Base-by-base conservation (phyloP, 2,888 invertebrate species). In the Callyntrura guangdongensis region DNA sequence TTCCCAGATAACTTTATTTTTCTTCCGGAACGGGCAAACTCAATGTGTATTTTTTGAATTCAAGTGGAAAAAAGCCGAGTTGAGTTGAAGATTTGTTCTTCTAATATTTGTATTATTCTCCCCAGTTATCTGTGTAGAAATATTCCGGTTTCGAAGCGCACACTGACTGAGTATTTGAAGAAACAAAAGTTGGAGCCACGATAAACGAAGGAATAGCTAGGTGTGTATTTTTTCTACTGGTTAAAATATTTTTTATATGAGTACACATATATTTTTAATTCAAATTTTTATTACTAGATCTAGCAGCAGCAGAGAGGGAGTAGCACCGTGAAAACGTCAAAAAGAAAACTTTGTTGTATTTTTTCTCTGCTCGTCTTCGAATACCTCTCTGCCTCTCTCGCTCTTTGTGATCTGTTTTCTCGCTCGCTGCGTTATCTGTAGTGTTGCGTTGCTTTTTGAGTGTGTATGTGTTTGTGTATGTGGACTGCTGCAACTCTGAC, bases 111-210 rank as follows among this genome's bases (percentile, higher is more conserved):
- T 36, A 4, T 36, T 20, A 22, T 64, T 36, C 6, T 6, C 2
- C 36, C 36, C 36, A 6, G 22, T 64, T 25, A 6, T 64, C 27
- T 25, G 27, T 69, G 9, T 9, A n/a, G n/a, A 3, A 8, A 45
- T 45, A 8, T 64, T 69, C 20, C 1, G 25, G n/a, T n/a, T 22
- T 53, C 14, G 25, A 92, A 88, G 88, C 92, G 86, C 88, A 89
- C 81, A 6, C 36, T 79, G 69, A 56, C 64, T 82, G 91, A 90
- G 82, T 86, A 86, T 82, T 77, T 86, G 77, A 82, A 36, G 91
- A 81, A 45, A 53, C 12, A 79, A 27, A 11, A 17, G 27, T 27
- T n/a, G 27, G 56, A 27, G 17, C 27, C 53, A 79, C 56, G 22
- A 77, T 3, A 36, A 77, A 53, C 77, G 14, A 0, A 36, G 36